Evolutionary conservation across 2,888 invertebrate genomes (phyloP), one percentile per base, ranked within the genome.

Genomic region (Pterostichus madidus): DNA sequence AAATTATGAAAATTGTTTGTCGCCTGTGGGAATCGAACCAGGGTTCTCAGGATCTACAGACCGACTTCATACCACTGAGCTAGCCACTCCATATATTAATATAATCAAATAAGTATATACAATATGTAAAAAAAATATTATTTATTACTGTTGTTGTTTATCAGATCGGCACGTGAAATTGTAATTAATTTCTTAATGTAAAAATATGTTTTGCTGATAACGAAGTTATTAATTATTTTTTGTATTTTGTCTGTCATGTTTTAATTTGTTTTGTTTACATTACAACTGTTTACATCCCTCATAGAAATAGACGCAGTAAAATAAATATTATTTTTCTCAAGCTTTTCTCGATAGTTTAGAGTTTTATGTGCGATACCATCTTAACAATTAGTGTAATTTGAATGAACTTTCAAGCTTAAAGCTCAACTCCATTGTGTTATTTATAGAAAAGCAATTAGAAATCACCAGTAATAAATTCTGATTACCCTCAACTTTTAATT

Each of bases 401-500:
- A 61, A 61, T 32, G 31, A 2, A n/a, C 10, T 61, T 61, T 13
- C 0, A 13, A 10, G 49, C 5, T 49, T 11, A 1, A 8, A 39
- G 5, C 8, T 39, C 39, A 39, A 39, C 39, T 39, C 3, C 39
- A 5, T 8, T 39, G 39, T 5, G 5, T 64, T 64, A 64, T 64
- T 56, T 64, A 64, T 64, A 32, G 31, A 13, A 61, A 13, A 64
- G 64, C 13, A 49, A 32, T 64, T 64, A 13, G 31, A 64, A 64
- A 64, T 13, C 17, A 17, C 35, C n/a, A 35, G 64, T 64, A 64
- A 64, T 64, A 64, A 64, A 64, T 64, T n/a, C 13, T 10, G 35
- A 64, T 64, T 64, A 64, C 10, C 64, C 31, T 13, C n/a, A 64
- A 64, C 35, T 64, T 64, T 64, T 64, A 64, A 35, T 64, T 64